Base-by-base conservation (phyloP, 2,888 invertebrate genomes). In the Nephrocerus scutellatus region DNA sequence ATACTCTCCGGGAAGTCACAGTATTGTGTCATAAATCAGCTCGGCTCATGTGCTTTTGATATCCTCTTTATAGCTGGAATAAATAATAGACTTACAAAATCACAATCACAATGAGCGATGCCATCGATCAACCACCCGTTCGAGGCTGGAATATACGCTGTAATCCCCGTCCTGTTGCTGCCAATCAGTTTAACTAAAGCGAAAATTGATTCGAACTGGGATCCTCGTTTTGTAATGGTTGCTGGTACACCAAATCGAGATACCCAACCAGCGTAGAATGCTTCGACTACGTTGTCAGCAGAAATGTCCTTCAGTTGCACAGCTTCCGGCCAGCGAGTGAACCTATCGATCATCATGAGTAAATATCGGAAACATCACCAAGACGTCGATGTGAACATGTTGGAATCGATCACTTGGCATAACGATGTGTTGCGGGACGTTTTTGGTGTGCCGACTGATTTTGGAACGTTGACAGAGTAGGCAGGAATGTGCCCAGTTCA, bases 101-200 rank as follows among this genome's bases (percentile, higher is more conserved):
- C 14, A 63, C 61, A 4, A 23, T 14, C 10, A 16, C 53, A 68
- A 40, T 10, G 54, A 51, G 2, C 68, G 46, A 42, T 71, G 68
- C 37, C 60, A 56, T 8, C 65, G 43, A 43, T 70, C 65, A 3
- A 69, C 52, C 43, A 63, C 2, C 65, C 66, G 31, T 70, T 68
- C 0, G 58, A 47, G 22, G 53, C 48, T 14, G 67, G 60, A 41
- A 66, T 60, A 46, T 63, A 63, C 5, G 59, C 46, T 0, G 61
- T 59, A 6, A 56, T 60, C 22, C 49, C 39, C 8, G 36, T 44
- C 30, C 41, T 43, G 35, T 48, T 53, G 33, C 36, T 41, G 37
- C 52, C 56, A 44, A 53, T 45, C 39, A 54, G 42, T 45, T 50
- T 47, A 28, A 46, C 43, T 31, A 46, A 30, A 42, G 47, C 48